Conservation (phyloP, 2,888 invertebrate genomes). For the Branchipolynoe longqiensis region DNA sequence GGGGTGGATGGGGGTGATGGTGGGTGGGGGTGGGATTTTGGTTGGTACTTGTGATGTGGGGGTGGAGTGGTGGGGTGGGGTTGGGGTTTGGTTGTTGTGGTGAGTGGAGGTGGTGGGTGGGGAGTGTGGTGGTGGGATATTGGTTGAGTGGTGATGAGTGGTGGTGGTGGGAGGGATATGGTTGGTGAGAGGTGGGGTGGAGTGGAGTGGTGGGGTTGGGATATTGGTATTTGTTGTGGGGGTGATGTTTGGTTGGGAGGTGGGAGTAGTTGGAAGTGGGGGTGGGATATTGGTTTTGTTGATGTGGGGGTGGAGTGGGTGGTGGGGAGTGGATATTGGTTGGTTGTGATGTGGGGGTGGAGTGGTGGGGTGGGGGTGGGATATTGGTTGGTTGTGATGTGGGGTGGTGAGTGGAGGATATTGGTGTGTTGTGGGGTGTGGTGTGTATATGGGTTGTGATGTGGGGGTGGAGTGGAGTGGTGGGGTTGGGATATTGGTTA, state of each 20-base stretch:
- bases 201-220: not conserved
- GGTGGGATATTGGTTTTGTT: not conserved
- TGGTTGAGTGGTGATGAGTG: not conserved
- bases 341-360: not conserved
- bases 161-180: not conserved
- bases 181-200: not conserved
- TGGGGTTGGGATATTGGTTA: not conserved
- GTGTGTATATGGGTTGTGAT: not conserved
- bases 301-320: not conserved
- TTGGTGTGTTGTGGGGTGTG: not conserved
- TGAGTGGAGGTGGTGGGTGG: not conserved
- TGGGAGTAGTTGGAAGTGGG: not conserved
- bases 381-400: not conserved
- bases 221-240: not conserved
- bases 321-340: not conserved
- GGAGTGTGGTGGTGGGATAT: not conserved
- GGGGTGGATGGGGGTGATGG: not conserved
- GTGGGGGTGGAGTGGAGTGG: not conserved
- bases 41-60: not conserved
- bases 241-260: not conserved
- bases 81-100: not conserved
- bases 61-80: not conserved
- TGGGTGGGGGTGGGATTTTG: not conserved
- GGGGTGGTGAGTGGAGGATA: not conserved
- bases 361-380: not conserved